Evolutionary conservation across 2,113 vertebrate genomes (phyloP), one percentile per base, ranked within the genome.

Genomic region (Cyprichromis sp.): DNA sequence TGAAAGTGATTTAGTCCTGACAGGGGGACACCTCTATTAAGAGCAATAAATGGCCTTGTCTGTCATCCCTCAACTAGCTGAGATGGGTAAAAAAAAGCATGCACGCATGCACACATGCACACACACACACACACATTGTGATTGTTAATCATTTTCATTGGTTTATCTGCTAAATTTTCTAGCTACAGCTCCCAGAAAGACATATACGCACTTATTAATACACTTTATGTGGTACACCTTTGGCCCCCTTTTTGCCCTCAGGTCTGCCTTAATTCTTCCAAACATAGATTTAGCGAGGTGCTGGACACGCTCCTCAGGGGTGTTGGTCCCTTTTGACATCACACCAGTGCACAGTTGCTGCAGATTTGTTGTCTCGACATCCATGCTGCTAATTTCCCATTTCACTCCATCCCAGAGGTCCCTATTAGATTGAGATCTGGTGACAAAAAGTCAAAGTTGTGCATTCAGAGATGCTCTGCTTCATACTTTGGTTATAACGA

Each of bases 1-100:
- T 91, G 92, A 91, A 90, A 93, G 93, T 94, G 93, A 91, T 94
- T 94, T 84, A 83, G 92, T 50, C 89, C 81, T 91, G 94, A 94
- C 94, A 86, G 92, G 89, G 59, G 50, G 93, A 93, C 84, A 84
- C 93, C 93, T 94, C 94, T 92, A 95, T 94, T 93, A 94, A 83
- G 88, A 93, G 80, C 50, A 87, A 66, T 80, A 88, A 87, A 91
- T 84, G 87, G 83, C 68, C 91, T 84, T 80, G 89, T 90, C 89
- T 61, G 80, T 93, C 88, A 92, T 87, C 76, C 81, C 29, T 83
- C 89, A 88, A 52, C 84, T 4, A 55, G 82, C 80, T 2, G 42
- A 66, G 54, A 71, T 81, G 26, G 42, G 52, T 19, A 47, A 57
- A 81, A 42, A 80, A 10, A 19, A 3, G 6, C 19, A 63, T 9